Percentiles rank a stretch among this genome's conserved stretches.
These are phyloP conservation scores for Buphagus erythrorhynchus DNA, from an alignment of 2,797 vertebrate genomes.

Conservation along the genomic window DNA sequence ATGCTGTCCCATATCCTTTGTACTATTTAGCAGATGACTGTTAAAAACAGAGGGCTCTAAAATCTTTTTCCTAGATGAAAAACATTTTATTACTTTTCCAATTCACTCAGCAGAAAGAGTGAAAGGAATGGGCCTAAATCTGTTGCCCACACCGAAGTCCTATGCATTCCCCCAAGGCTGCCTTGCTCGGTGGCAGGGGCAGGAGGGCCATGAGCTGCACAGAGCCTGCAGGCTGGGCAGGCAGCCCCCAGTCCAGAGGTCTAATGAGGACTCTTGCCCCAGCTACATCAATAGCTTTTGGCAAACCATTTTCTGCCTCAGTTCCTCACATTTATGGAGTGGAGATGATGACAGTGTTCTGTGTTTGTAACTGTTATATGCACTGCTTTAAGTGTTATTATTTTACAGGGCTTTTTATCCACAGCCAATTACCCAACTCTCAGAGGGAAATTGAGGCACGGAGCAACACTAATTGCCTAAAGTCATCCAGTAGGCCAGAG, in stretches of 20 bases:
- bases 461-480: background rate
- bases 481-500: background rate
- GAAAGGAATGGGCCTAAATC: background rate
- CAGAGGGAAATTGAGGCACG: constrained; percentile 17
- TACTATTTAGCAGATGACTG: background rate
- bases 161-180: background rate
- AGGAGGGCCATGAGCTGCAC: background rate
- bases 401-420: constrained; percentile 10
- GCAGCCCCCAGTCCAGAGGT: background rate
- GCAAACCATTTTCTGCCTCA: constrained; percentile 59
- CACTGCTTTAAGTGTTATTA: background rate
- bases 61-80: background rate
- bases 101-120: background rate
- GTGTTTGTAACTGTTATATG: background rate
- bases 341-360: background rate
- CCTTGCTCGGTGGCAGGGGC: fast-evolving
- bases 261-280: constrained; percentile 33
- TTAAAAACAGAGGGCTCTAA: background rate
- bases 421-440: background rate
- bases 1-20: constrained; percentile 27
- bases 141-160: background rate
- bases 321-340: constrained; percentile 19
- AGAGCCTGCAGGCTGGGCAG: background rate
- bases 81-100: background rate
- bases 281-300: constrained; percentile 11